A percentile compares a stretch with the other conserved stretches of the same genome.
Conservation (phyloP, 2,113 vertebrate species). For the Lipophrys pholis region DNA sequence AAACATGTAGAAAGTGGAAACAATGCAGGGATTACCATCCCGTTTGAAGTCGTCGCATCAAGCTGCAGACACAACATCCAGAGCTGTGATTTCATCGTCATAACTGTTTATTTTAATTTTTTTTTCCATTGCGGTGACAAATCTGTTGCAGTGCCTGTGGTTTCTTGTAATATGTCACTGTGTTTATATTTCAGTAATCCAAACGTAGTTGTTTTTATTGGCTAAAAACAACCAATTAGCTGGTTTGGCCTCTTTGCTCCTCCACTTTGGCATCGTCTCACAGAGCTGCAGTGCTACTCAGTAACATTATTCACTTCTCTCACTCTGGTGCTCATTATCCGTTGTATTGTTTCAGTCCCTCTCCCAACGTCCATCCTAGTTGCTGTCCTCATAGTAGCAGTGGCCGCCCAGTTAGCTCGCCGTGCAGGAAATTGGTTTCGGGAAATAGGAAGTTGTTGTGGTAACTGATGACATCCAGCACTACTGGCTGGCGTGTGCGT, state of each 20-base stretch:
- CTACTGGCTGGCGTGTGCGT: slow-evolving; percentile 38
- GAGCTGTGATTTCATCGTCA: slow-evolving; percentile 23
- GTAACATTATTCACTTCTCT: slow-evolving; percentile 8
- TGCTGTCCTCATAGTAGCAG: slow-evolving; percentile 26
- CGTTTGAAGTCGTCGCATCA: not conserved
- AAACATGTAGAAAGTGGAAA: slow-evolving; percentile 22
- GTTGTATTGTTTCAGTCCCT: slow-evolving; percentile 8
- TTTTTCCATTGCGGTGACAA: not conserved
- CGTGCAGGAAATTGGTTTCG: slow-evolving; percentile 76
- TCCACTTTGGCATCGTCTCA: not conserved
- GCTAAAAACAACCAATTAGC: not conserved
- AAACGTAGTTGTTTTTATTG: slow-evolving; percentile 4
- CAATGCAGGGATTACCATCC: not conserved
- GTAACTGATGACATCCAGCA: slow-evolving; percentile 79
- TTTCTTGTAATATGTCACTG: not conserved
- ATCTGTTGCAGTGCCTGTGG: not conserved
- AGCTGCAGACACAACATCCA: slow-evolving; percentile 16
- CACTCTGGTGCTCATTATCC: slow-evolving; percentile 13
- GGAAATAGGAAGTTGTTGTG: slow-evolving; percentile 86
- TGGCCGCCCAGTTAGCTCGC: slow-evolving; percentile 51
- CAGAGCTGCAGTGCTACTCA: not conserved
- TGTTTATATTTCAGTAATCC: not conserved
- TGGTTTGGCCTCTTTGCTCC: not conserved
- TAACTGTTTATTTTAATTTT: not conserved
- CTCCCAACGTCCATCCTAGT: slow-evolving; percentile 18